A percentile compares a stretch with the other conserved stretches of the same genome.
These are phyloP conservation scores for Lumbricus terrestris DNA, from an alignment of 2,888 invertebrate species.

Conservation along the genomic window DNA sequence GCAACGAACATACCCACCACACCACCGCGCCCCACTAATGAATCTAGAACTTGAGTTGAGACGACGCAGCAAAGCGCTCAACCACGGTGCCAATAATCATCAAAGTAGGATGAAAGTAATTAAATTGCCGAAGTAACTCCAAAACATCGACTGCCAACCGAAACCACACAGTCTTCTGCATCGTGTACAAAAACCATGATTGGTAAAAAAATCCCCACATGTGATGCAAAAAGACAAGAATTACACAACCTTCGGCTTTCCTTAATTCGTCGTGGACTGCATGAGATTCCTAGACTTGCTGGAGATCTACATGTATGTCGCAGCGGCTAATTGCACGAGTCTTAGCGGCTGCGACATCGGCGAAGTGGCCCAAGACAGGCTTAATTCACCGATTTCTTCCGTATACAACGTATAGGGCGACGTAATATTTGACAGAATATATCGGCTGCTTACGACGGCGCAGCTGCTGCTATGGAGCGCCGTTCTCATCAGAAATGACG, in stretches of 20 bases:
- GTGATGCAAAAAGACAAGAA: background rate
- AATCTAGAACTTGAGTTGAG: background rate
- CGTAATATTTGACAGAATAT: background rate
- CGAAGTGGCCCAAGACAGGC: no score
- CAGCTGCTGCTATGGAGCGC: background rate
- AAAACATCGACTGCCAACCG: background rate
- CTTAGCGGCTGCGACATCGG: background rate
- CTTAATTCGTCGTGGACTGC: background rate
- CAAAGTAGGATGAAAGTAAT: background rate
- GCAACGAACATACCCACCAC: no score
- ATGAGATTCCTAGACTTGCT: background rate
- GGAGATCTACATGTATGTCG: background rate
- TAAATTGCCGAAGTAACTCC: background rate
- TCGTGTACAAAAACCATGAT: no score
- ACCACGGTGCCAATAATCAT: background rate
- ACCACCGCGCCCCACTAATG: no score
- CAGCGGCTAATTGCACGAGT: background rate
- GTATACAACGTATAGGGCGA: background rate
- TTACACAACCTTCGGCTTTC: background rate
- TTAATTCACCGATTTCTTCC: background rate
- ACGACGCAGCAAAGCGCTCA: background rate
- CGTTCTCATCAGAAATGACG: slow-evolving; percentile 10
- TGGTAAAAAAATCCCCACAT: background rate
- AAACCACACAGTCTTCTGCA: background rate
- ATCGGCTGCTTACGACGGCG: background rate